phyloP scores from a whole-genome alignment of 2,888 invertebrate species.

The Hylaea fasciaria region DNA sequence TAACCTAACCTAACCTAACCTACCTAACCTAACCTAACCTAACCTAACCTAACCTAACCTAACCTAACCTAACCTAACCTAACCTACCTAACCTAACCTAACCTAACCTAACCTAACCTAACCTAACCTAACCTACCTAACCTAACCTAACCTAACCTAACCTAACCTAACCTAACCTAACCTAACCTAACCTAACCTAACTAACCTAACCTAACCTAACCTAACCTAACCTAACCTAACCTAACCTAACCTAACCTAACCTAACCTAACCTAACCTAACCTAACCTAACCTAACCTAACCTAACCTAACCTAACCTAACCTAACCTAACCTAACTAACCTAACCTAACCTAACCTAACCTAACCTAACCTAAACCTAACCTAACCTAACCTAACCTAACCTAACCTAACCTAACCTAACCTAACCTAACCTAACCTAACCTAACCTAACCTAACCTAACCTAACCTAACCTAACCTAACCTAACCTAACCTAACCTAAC shows the following conservation, averaged over 20 bases:
- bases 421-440: slow-evolving; percentile 2
- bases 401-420: slow-evolving; percentile 1
- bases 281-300: slow-evolving; percentile 2
- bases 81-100: slow-evolving; percentile 2
- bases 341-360: slow-evolving; percentile 2
- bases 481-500: neutral
- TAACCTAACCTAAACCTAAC: too few relatives aligned
- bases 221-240: slow-evolving; percentile 1
- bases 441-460: slow-evolving; percentile 2
- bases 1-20: too few relatives aligned
- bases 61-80: slow-evolving; percentile 2
- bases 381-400: slow-evolving; percentile 2
- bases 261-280: slow-evolving; percentile 2
- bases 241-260: slow-evolving; percentile 2
- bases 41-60: slow-evolving; percentile 2
- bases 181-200: slow-evolving; percentile 2
- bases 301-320: slow-evolving; percentile 2
- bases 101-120: slow-evolving; percentile 2
- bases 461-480: slow-evolving; percentile 1
- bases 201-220: neutral
- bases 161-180: slow-evolving; percentile 2
- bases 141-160: slow-evolving; percentile 2
- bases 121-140: too few relatives aligned
- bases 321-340: slow-evolving; percentile 2
- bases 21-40: slow-evolving; percentile 2